These are phyloP conservation scores for Gobionotothen gibberifrons DNA, from an alignment of 2,797 vertebrate genomes.

Conservation along the genomic window DNA sequence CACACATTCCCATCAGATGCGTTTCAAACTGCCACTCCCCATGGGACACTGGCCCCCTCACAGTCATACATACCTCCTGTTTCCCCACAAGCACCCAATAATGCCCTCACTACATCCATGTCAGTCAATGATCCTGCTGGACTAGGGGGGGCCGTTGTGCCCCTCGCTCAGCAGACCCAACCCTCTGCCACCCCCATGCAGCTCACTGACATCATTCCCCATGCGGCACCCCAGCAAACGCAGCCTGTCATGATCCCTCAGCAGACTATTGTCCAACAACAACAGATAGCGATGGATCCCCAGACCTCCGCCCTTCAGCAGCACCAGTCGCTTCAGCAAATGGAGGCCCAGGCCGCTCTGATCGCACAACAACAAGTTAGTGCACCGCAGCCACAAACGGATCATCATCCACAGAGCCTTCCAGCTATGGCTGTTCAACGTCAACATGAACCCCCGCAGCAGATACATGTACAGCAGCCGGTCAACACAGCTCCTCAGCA, in stretches of 20 bases:
- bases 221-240: conserved; percentile 76
- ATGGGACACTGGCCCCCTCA: conserved; percentile 73
- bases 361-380: conserved; percentile 70
- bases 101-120: conserved; percentile 77
- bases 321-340: conserved; percentile 66
- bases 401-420: conserved; percentile 74
- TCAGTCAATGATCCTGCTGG: conserved; percentile 77
- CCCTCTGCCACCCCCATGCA: conserved; percentile 78
- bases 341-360: conserved; percentile 69
- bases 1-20: conserved; percentile 82
- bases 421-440: conserved; percentile 67
- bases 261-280: conserved; percentile 78
- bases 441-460: conserved; percentile 71
- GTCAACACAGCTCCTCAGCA: conserved; percentile 67
- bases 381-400: conserved; percentile 65
- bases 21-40: conserved; percentile 76
- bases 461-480: conserved; percentile 67
- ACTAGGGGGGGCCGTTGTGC: conserved; percentile 69
- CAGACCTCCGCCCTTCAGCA: conserved; percentile 74
- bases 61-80: conserved; percentile 81
- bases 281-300: conserved; percentile 77
- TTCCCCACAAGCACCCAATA: conserved; percentile 81
- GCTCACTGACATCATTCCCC: conserved; percentile 79
- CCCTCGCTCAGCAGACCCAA: conserved; percentile 78
- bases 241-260: conserved; percentile 76